phyloP scores from a whole-genome alignment of 2,888 invertebrate species.

The Eumerus sabulonum region DNA sequence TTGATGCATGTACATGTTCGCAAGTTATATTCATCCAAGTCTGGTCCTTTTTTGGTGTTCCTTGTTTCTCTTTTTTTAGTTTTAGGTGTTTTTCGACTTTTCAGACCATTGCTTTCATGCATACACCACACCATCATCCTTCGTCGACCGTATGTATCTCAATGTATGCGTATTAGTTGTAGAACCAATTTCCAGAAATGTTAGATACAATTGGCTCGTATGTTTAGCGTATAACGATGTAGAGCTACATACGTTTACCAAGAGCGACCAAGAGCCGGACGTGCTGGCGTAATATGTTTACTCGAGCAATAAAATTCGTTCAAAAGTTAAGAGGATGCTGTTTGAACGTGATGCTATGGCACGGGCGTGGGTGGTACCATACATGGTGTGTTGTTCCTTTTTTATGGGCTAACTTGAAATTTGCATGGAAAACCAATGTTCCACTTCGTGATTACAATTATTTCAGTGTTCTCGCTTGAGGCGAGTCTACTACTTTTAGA shows the following conservation, averaged over 20 bases:
- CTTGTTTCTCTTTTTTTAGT: not conserved
- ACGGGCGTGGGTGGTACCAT: no score
- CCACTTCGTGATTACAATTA: not conserved
- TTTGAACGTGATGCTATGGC: no score
- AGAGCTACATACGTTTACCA: slow-evolving; percentile 40
- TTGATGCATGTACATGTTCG: not conserved
- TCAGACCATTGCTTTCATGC: no score
- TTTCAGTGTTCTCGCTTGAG: not conserved
- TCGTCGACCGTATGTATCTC: no score
- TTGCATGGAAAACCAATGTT: slow-evolving; percentile 34
- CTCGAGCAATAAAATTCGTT: slow-evolving; percentile 58
- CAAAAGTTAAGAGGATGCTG: slow-evolving; percentile 33
- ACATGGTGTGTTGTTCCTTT: no score
- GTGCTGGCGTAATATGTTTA: slow-evolving; percentile 51
- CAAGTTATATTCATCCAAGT: no score
- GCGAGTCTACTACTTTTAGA: not conserved
- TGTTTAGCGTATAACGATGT: slow-evolving; percentile 7
- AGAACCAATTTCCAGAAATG: slow-evolving; percentile 64
- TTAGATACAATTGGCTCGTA: slow-evolving; percentile 59
- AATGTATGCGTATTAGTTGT: slow-evolving; percentile 26
- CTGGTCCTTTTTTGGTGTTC: slow-evolving; percentile 11
- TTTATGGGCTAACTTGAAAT: slow-evolving; percentile 21
- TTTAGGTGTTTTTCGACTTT: not conserved
- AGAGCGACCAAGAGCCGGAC: slow-evolving; percentile 23
- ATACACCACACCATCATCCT: no score